Percentiles rank a stretch among this genome's conserved stretches.
phyloP scores from a whole-genome alignment of 2,888 invertebrate species.

The Andrena fulva region DNA sequence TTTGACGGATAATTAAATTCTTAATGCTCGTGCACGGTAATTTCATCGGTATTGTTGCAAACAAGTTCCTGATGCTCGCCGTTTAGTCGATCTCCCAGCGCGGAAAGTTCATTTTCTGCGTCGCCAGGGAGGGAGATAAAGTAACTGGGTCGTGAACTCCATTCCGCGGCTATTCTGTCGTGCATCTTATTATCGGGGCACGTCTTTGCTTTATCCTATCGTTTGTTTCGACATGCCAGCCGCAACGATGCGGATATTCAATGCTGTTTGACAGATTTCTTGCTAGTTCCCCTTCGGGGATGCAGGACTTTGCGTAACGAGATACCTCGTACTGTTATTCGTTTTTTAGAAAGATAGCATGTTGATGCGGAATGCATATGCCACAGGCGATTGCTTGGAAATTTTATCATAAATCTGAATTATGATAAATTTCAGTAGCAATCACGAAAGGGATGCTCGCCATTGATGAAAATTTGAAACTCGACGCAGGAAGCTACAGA shows the following conservation, averaged over 20 bases:
- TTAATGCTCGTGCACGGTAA: slow-evolving; percentile 12
- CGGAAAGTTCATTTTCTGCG: slow-evolving; percentile 46
- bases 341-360: too few species aligned
- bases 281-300: too few species aligned
- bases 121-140: slow-evolving; percentile 53
- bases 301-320: background rate
- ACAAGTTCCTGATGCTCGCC: slow-evolving; percentile 6
- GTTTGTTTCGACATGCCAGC: slow-evolving; percentile 17
- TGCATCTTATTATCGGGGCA: slow-evolving; percentile 39
- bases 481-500: too few species aligned
- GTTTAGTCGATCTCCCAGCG: slow-evolving; percentile 22
- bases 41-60: slow-evolving; percentile 24
- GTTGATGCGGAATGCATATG: too few species aligned
- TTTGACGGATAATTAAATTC: slow-evolving; percentile 9
- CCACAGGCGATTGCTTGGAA: too few species aligned
- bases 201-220: slow-evolving; percentile 46
- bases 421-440: too few species aligned
- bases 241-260: background rate
- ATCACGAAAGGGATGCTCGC: too few species aligned
- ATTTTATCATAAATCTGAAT: too few species aligned
- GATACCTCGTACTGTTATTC: background rate
- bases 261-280: background rate
- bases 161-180: slow-evolving; percentile 39
- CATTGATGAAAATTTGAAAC: too few species aligned
- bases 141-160: slow-evolving; percentile 59